Base-by-base conservation (phyloP, 2,888 invertebrate species). In the Archaeoteleia sp. region DNA sequence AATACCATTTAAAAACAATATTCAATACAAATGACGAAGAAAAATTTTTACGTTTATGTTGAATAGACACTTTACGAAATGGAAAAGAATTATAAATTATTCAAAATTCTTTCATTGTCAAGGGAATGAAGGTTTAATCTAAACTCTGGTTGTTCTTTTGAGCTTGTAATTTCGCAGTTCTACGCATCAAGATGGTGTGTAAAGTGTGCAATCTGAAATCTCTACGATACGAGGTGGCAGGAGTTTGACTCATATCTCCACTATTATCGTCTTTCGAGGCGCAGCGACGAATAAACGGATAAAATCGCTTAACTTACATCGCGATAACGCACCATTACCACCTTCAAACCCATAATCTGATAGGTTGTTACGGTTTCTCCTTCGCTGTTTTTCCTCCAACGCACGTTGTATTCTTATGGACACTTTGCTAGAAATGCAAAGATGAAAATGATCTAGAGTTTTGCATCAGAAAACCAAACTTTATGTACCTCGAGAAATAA, bases 141-240 rank as follows among this genome's bases (percentile, higher is more conserved):
- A 46, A 46, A 20, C 15, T 15, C 8, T 9, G 10, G 15, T 32
- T 58, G 51, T 51, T 42, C 37, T 17, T 12, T 13, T 14, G 29
- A 32, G 53, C 53, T 53, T 53, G 51, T 53, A 57, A 57, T 57
- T 10, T 12, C 29, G 27, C 14, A 35, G 37, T 48, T 25, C 40
- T 29, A 57, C 72, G 57, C 49, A 60, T 51, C 32, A 65, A 71
- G 63, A 67, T 66, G 55, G 63, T 67, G 61, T 70, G 67, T 75
- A 68, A 72, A 73, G 77, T 75, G 75, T 72, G 25, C 74, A 78
- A 81, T 82, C 80, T 78, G 54, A 68, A 74, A 78, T 78, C 77
- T 78, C 54, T 49, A 66, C 68, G 62, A 70, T 55, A 65, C 57
- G 60, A 71, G 72, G 48, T 53, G 49, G 53, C 57, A 53, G 62